Conservation (phyloP, 1,140 invertebrate genomes). For the Drosophila lacertosa region DNA sequence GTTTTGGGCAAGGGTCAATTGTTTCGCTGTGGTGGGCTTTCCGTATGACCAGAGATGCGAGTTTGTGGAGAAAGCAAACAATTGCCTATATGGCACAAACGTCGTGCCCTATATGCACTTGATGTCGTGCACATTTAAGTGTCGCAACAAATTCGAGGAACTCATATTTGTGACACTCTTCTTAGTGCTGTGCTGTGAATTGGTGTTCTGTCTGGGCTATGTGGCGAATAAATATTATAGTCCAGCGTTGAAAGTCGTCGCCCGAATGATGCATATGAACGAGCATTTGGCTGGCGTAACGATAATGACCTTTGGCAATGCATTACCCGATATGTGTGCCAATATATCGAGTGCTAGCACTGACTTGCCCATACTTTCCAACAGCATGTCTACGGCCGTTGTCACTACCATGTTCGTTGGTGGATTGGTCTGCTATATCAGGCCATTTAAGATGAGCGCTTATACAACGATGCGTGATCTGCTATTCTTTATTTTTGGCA, state of each 20-base stretch:
- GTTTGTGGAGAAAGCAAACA: not conserved
- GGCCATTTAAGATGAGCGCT: conserved; percentile 1
- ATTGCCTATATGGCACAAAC: not conserved
- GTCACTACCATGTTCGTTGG: not conserved
- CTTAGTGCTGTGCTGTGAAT: not conserved
- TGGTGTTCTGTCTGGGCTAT: not conserved
- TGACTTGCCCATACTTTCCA: not conserved
- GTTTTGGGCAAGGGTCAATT: not conserved
- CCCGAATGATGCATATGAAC: not conserved
- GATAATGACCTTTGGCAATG: not conserved
- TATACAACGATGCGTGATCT: not conserved
- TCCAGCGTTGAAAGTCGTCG: not conserved
- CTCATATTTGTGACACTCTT: not conserved
- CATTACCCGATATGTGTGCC: not conserved
- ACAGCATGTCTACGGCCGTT: not conserved
- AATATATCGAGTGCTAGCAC: no score
- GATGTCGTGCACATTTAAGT: not conserved
- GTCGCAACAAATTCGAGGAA: not conserved
- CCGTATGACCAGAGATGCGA: not conserved
- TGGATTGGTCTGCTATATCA: not conserved
- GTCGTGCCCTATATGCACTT: not conserved
- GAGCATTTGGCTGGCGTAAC: conserved; percentile 4
- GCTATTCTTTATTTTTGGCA: not conserved
- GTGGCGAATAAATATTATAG: not conserved
- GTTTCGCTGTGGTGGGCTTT: not conserved